Conservation (phyloP, 2,888 invertebrate genomes). For the Eupithecia exiguata region DNA sequence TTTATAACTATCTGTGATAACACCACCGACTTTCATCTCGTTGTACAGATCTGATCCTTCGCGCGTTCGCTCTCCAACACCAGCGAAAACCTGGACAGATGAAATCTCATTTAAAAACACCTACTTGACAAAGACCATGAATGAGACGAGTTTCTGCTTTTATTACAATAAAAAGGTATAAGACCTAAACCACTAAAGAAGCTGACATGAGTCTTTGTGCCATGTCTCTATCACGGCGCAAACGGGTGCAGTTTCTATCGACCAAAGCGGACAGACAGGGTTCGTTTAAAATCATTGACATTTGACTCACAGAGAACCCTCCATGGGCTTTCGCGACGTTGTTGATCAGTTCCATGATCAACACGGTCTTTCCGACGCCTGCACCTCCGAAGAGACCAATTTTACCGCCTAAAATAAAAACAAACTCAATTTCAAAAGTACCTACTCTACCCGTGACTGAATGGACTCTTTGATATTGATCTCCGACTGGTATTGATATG, state of each 20-base stretch:
- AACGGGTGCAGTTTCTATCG: background rate
- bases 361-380: conserved; percentile 97
- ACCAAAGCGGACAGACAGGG: background rate
- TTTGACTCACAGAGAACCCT: conserved; percentile 89
- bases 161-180: too few relatives aligned
- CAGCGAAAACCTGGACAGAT: conserved; percentile 87
- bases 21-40: conserved; percentile 97
- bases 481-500: too few relatives aligned
- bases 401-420: conserved; percentile 88
- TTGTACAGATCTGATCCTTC: conserved; percentile 97
- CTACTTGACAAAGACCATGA: too few relatives aligned
- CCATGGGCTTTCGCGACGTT: conserved; percentile 98
- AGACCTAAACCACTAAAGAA: too few relatives aligned
- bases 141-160: too few relatives aligned
- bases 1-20: conserved; percentile 95
- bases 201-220: too few relatives aligned
- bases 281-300: background rate
- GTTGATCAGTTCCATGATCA: conserved; percentile 98
- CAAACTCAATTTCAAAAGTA: background rate
- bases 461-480: too few relatives aligned
- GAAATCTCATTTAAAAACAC: background rate
- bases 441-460: too few relatives aligned
- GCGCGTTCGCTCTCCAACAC: conserved; percentile 96
- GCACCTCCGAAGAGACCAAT: conserved; percentile 97
- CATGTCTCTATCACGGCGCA: too few relatives aligned